Evolutionary conservation across 2,113 vertebrate species (phyloP), one percentile per base, ranked within the genome.

Genomic region (Cheirogaleus medius): DNA sequence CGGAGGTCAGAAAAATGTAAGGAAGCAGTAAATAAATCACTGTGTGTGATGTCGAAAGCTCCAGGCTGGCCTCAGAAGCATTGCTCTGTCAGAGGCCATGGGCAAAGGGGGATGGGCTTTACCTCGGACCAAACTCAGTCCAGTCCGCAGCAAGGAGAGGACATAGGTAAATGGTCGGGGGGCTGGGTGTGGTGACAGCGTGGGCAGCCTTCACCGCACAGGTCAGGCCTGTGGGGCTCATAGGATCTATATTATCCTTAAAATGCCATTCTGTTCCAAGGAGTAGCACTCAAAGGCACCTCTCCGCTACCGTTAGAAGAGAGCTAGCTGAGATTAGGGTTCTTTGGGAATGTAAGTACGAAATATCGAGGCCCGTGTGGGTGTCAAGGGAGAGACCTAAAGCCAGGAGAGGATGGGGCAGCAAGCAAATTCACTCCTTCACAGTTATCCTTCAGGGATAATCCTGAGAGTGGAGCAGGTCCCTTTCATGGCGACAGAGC

Each of bases 91-190:
- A 42, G 42, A 66, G 68, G 56, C 47, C 15, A 1, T 47, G 21
- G 44, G 2, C 15, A 1, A 1, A 1, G 5, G 73, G 49, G 32
- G 6, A 29, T 14, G 39, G 20, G 23, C 18, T 88, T 94, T 39
- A 21, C 47, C 49, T 86, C 86, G 47, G 49, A 25, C 11, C 47
- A 54, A 25, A 12, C 0, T 6, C 29, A 8, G 83, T 87, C 66
- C 23, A 39, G 23, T 49, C 32, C 29, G 12, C 47, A 85, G 77
- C 73, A 17, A 34, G 77, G 82, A 17, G 60, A 27, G 32, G 10
- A 20, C 39, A 1, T 8, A 44, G 42, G 37, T 20, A n/a, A 6
- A 1, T 52, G 56, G 9, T 66, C 25, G 6, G 0, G 9, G 23
- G 32, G 44, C 66, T 42, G 77, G 87, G 52, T 29, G n/a, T 47